phyloP scores from a whole-genome alignment of 2,797 vertebrate genomes.

The Momotus momota region DNA sequence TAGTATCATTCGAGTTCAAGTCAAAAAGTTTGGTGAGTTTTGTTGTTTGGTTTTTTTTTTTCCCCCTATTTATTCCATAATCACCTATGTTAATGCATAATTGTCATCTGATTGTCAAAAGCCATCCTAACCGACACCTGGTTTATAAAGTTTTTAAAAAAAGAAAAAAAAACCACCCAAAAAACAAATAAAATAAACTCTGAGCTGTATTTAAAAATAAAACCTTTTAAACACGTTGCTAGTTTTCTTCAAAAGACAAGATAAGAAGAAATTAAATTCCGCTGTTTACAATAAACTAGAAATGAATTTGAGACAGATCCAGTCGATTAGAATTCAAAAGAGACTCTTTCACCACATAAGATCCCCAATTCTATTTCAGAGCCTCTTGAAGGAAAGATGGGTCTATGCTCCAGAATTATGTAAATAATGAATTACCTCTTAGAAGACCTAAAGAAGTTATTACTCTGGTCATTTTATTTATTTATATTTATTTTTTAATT shows the following conservation, averaged over 20 bases:
- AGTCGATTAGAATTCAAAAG: constrained; percentile 75
- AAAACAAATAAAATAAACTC: constrained; percentile 33
- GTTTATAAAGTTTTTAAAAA: not conserved
- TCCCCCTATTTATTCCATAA: constrained; percentile 67
- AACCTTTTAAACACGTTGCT: constrained; percentile 43
- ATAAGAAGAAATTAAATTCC: constrained; percentile 75
- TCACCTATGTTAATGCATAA: constrained; percentile 59
- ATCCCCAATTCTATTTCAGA: constrained; percentile 68
- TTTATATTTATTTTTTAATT: constrained; percentile 20
- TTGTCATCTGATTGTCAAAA: constrained; percentile 32
- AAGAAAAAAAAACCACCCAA: accelerated
- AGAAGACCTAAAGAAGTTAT: constrained; percentile 79
- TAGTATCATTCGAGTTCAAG: constrained; percentile 83
- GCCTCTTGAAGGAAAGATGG: constrained; percentile 65
- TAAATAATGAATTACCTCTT: constrained; percentile 79
- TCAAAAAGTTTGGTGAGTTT: constrained; percentile 73
- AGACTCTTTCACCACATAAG: constrained; percentile 30
- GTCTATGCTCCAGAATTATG: constrained; percentile 75
- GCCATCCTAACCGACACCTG: constrained; percentile 3
- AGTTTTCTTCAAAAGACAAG: constrained; percentile 70
- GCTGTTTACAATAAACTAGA: constrained; percentile 74
- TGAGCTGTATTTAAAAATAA: constrained; percentile 49
- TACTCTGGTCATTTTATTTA: constrained; percentile 69
- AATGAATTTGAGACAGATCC: constrained; percentile 66
- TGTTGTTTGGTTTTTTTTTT: not conserved